Evolutionary conservation across 2,888 invertebrate genomes (phyloP).

Genomic region (Dioctria linearis): DNA sequence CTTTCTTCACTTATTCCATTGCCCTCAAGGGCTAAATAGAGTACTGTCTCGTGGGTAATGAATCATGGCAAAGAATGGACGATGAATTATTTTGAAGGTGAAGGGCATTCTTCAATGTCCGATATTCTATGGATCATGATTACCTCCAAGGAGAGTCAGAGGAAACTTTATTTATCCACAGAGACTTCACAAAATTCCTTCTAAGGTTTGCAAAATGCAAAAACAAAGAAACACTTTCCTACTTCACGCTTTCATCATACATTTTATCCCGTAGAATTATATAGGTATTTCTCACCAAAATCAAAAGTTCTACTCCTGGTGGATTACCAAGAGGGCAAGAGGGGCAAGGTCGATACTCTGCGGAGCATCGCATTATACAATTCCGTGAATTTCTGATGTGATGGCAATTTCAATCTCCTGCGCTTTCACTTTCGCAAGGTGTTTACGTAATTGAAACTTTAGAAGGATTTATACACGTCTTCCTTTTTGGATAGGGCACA

Average conservation of each 20-base stretch:
- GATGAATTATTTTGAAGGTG: neutral
- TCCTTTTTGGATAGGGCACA: neutral
- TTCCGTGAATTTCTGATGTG: neutral
- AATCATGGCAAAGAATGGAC: neutral
- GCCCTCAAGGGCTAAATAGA: neutral
- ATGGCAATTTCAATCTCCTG: neutral
- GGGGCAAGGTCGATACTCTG: neutral
- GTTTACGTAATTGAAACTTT: constrained; percentile 40
- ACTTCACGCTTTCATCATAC: neutral
- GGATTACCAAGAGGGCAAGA: too few species aligned
- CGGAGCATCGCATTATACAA: neutral
- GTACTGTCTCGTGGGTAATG: neutral
- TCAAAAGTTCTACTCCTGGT: too few species aligned
- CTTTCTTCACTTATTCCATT: constrained; percentile 4
- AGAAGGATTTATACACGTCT: neutral
- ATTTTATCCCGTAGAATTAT: neutral
- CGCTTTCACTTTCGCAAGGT: constrained; percentile 23
- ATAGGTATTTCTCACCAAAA: neutral
- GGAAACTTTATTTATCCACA: neutral
- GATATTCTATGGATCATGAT: neutral
- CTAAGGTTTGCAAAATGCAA: too few species aligned
- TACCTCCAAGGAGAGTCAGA: neutral
- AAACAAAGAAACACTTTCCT: neutral
- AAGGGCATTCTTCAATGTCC: neutral
- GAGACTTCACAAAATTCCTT: neutral